phyloP scores from a whole-genome alignment of 2,888 invertebrate genomes.

The Limnephilus auricula region DNA sequence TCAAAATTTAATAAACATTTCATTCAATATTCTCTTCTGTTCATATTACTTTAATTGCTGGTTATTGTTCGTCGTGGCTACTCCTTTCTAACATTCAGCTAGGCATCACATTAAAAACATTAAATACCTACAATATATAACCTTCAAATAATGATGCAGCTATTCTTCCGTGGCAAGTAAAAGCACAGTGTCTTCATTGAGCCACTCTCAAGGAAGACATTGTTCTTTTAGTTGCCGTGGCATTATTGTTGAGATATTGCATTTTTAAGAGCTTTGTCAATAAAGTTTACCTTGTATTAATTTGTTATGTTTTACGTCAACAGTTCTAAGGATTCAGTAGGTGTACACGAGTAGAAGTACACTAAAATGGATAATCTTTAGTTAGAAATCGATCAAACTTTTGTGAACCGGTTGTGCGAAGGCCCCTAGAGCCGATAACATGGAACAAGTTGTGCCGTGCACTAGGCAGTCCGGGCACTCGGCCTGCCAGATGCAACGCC shows the following conservation, averaged over 20 bases:
- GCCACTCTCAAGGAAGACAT: too few relatives aligned
- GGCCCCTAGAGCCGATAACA: not conserved
- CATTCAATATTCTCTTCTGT: not conserved
- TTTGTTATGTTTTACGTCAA: not conserved
- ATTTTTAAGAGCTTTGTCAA: not conserved
- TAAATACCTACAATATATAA: too few relatives aligned
- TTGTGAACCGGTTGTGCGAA: not conserved
- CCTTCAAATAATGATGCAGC: not conserved
- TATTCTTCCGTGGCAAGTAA: too few relatives aligned
- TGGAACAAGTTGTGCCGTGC: not conserved
- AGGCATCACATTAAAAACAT: not conserved
- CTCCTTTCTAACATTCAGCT: not conserved
- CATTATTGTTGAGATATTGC: too few relatives aligned
- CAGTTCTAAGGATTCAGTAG: not conserved
- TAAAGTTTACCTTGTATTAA: not conserved
- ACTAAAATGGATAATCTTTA: not conserved
- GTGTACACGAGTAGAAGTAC: not conserved
- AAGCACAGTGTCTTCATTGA: too few relatives aligned
- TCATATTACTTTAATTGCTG: not conserved
- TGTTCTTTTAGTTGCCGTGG: too few relatives aligned
- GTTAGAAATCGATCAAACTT: not conserved
- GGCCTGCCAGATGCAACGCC: not conserved
- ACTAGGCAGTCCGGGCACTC: too few relatives aligned
- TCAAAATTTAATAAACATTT: not conserved
- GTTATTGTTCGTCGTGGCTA: not conserved